Evolutionary conservation across 1,140 invertebrate species (phyloP).

Genomic region (Maconellicoccus hirsutus): DNA sequence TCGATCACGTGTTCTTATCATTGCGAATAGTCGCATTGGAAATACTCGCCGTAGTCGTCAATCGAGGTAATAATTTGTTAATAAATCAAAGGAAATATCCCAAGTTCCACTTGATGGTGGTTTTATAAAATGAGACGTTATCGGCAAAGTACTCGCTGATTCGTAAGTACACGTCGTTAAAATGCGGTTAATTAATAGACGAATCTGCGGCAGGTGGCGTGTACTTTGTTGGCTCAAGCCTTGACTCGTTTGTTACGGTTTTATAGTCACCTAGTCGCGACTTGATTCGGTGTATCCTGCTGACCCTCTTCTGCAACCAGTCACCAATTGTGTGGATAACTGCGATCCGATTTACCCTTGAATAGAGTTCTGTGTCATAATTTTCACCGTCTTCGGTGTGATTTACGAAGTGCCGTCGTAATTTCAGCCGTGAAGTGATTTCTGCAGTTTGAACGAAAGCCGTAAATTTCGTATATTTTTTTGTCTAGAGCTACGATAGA

Average conservation of each 20-base stretch:
- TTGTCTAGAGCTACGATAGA: too few relatives aligned
- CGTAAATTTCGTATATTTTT: too few relatives aligned
- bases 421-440: neutral
- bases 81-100: too few relatives aligned
- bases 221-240: neutral
- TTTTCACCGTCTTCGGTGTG: neutral
- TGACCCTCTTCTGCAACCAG: slow-evolving; percentile 12
- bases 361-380: slow-evolving; percentile 2
- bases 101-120: too few relatives aligned
- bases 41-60: too few relatives aligned
- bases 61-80: too few relatives aligned
- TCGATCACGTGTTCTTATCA: too few relatives aligned
- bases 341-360: slow-evolving; percentile 1
- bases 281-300: slow-evolving; percentile 11
- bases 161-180: neutral
- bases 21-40: too few relatives aligned
- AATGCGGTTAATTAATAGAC: neutral
- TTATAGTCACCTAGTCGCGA: neutral
- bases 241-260: slow-evolving; percentile 20
- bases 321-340: neutral
- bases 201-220: slow-evolving; percentile 10
- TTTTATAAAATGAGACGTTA: too few relatives aligned
- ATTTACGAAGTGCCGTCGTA: neutral
- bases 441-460: too few relatives aligned
- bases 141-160: too few relatives aligned